Evolutionary conservation across 2,113 vertebrate species (phyloP).

Genomic region (Protomyctophum bolini): DNA sequence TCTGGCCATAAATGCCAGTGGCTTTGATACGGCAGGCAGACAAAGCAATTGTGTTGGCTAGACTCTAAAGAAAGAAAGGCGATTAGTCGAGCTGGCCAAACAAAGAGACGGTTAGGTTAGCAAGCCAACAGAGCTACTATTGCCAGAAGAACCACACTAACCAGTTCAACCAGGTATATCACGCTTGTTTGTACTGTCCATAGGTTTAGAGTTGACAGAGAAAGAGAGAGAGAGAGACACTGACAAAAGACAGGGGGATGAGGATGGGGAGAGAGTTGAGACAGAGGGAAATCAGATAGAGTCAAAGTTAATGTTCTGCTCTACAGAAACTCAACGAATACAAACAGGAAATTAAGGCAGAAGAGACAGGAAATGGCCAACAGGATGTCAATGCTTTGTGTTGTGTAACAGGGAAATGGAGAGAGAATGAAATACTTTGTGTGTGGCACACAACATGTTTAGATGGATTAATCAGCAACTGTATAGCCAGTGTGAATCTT

Average conservation of each 20-base stretch:
- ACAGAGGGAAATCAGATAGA: constrained; percentile 22
- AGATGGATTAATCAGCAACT: constrained; percentile 12
- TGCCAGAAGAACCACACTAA: constrained; percentile 59
- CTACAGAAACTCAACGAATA: constrained; percentile 16
- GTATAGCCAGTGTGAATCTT: constrained; percentile 4
- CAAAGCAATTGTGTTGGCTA: constrained; percentile 34
- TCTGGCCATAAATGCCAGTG: constrained; percentile 21
- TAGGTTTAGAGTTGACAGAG: background rate
- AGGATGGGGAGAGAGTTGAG: too few relatives aligned
- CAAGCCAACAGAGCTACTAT: constrained; percentile 11
- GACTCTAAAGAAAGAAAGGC: background rate
- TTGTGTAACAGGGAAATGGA: constrained; percentile 43
- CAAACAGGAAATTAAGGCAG: constrained; percentile 79
- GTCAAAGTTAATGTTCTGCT: background rate
- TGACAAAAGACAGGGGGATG: background rate
- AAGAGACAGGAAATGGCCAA: constrained; percentile 76
- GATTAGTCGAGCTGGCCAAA: constrained; percentile 42
- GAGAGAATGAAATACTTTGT: background rate
- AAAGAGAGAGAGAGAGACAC: background rate
- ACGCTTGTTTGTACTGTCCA: background rate
- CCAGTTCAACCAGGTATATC: constrained; percentile 55
- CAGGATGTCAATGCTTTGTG: constrained; percentile 72
- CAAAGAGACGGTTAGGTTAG: constrained; percentile 52
- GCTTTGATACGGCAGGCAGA: constrained; percentile 45
- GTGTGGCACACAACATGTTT: background rate